Percentiles rank a stretch among this genome's conserved stretches.
These are phyloP conservation scores for Crambe crambe DNA, from an alignment of 37 sponge, comb jelly and placozoan genomes.

Conservation along the genomic window DNA sequence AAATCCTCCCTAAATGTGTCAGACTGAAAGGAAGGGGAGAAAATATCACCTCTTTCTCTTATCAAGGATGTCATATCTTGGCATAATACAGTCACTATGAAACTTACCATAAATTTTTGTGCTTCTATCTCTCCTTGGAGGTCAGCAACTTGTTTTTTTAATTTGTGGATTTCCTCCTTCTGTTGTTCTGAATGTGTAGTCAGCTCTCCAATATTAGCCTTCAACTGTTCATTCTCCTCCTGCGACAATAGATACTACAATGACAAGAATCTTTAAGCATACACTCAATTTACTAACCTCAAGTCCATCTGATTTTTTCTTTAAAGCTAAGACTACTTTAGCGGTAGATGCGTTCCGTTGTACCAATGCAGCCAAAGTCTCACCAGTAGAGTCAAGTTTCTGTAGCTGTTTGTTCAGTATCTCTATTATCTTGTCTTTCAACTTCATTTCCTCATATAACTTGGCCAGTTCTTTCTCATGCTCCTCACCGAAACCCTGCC, in stretches of 20 bases:
- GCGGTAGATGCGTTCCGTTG: background rate
- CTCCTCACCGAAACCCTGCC: background rate
- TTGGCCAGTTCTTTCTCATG: background rate
- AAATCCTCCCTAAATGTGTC: slow-evolving; percentile 27
- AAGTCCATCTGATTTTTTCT: background rate
- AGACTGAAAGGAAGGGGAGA: slow-evolving; percentile 12
- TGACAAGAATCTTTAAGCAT: too few relatives aligned
- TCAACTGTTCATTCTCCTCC: background rate
- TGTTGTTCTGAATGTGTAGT: too few relatives aligned
- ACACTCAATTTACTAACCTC: background rate
- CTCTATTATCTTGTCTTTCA: background rate
- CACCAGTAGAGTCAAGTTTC: background rate
- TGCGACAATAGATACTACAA: background rate
- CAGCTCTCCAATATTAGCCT: too few relatives aligned
- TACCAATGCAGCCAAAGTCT: background rate
- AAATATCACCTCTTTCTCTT: too few relatives aligned
- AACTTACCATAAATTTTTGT: background rate
- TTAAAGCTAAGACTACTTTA: background rate
- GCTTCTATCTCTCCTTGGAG: background rate
- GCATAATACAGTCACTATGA: too few relatives aligned
- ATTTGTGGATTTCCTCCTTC: background rate
- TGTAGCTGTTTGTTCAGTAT: background rate
- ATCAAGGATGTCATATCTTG: too few relatives aligned
- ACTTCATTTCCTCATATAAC: background rate
- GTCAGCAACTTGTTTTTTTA: background rate